Base-by-base conservation (phyloP, 2,888 invertebrate species). In the Drosophila quinaria region DNA sequence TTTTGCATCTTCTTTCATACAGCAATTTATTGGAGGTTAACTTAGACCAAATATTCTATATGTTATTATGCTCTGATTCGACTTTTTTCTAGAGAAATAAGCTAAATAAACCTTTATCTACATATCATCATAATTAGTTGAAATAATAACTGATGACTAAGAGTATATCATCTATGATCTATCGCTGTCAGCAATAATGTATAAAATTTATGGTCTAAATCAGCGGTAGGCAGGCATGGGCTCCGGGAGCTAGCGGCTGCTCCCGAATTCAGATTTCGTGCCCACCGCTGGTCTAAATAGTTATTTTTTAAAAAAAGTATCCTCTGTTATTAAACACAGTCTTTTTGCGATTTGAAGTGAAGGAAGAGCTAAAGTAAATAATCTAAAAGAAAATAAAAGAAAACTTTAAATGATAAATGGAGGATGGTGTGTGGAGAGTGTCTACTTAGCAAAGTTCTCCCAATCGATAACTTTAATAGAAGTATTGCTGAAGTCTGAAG, bases 381-480 rank as follows among this genome's bases (percentile, higher is more conserved):
- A 46, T 3, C 1, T 15, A 29, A 46, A 15, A 29, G 9, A 15
- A 29, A 47, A 47, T 4, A n/a, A 1, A 9, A 29, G 29, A 47
- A 5, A 17, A 17, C 37, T 47, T 37, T 17, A 17, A 47, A 37
- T 58, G 46, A 13, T 33, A 37, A 25, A 37, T 58, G 15, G n/a
- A n/a, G 22, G 33, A 3, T 46, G 44, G n/a, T 6, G 37, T 6
- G 37, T 35, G 35, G 4, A 22, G 22, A 22, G 22, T 22, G 4
- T 33, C 19, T 42, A 5, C n/a, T 33, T 33, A 6, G 9, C 17
- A 31, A 55, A 29, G 17, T 55, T 35, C 4, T 2, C 0, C n/a
- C 13, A 70, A 71, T 71, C 67, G 71, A 76, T 71, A 46, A 56
- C 67, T 67, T 66, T 62, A 75, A 74, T 65, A 64, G 47, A 33